Conservation (phyloP, 53 echinoderm and acorn worm genomes). For the Arbacia lixula region DNA sequence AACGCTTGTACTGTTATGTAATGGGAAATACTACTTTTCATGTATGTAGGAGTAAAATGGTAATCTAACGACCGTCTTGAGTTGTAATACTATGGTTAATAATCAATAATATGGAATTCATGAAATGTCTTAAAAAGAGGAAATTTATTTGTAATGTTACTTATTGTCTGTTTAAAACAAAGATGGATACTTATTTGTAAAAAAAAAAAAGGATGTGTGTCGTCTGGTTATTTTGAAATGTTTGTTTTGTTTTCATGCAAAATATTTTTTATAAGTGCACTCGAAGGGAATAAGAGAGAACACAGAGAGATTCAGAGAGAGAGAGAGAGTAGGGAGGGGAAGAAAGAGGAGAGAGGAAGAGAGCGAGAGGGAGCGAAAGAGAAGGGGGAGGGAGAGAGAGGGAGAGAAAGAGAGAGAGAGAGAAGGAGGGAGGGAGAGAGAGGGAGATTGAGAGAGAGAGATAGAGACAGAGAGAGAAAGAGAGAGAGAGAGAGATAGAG, state of each 20-base stretch:
- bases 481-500: background rate
- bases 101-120: background rate
- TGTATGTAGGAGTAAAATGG: no score
- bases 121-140: background rate
- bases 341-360: background rate
- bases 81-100: no score
- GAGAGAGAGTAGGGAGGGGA: background rate
- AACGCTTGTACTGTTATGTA: no score
- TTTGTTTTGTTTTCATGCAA: background rate
- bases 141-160: slow-evolving; percentile 8
- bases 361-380: background rate
- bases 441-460: background rate
- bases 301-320: background rate
- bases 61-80: background rate
- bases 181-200: slow-evolving; percentile 23
- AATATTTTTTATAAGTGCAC: background rate
- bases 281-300: background rate
- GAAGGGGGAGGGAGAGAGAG: background rate
- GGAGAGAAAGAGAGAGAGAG: background rate
- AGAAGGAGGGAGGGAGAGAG: background rate
- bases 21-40: no score
- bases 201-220: background rate
- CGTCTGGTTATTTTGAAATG: background rate
- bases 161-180: slow-evolving; percentile 14
- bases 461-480: background rate